Base-by-base conservation (phyloP, 2,797 vertebrate species). In the Microchirus variegatus region DNA sequence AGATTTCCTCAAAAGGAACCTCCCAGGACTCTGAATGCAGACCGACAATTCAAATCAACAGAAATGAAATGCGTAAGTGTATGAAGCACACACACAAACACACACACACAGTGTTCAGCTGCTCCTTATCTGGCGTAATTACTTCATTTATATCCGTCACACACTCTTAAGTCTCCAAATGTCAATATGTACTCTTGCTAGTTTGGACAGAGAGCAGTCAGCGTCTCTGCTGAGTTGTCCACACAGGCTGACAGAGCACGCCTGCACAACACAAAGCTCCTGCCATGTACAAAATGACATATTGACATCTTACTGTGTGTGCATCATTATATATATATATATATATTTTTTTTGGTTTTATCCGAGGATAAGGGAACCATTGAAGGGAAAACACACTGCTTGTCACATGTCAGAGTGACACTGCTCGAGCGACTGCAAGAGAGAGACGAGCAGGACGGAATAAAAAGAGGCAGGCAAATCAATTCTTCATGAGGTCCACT, bases 1-100 rank as follows among this genome's bases (percentile, higher is more conserved):
- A 96, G 90, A 98, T 98, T 87, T 98, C 97, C 89, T 98, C 97
- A 58, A 98, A 98, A 0, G 97, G 96, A 53, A 98, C 95, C 82
- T 98, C 97, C 97, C 97, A 98, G 55, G 90, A 92, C 72, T 96
- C 96, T 97, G 85, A 18, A 83, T 18, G 58, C 47, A 65, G 63
- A 68, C 63, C 68, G 85, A 57, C 57, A 73, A 47, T 57, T 31
- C 46, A 46, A n/a, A n/a, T n/a, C n/a, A n/a, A n/a, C n/a, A n/a
- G n/a, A n/a, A n/a, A n/a, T n/a, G n/a, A n/a, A n/a, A n/a, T n/a
- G n/a, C n/a, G n/a, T n/a, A n/a, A n/a, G n/a, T n/a, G n/a, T n/a
- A n/a, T n/a, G n/a, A n/a, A n/a, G n/a, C n/a, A n/a, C n/a, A n/a
- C n/a, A n/a, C n/a, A n/a, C n/a, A n/a, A n/a, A n/a, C n/a, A n/a